A percentile compares a stretch with the other conserved stretches of the same genome.
Conservation (phyloP, 2,797 vertebrate genomes). For the Lacerta bilineata region DNA sequence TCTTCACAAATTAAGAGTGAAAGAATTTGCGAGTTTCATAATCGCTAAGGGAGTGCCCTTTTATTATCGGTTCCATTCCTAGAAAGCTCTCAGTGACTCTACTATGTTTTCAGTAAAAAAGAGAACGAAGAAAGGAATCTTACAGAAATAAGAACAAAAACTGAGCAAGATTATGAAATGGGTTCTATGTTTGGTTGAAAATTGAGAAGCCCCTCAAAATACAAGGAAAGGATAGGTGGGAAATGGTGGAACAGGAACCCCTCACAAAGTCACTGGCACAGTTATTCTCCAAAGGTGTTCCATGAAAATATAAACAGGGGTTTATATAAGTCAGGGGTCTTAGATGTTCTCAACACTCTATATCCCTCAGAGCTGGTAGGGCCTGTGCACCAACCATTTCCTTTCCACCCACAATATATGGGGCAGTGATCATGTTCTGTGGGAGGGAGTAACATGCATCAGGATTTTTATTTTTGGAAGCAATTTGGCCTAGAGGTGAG, state of each 20-base stretch:
- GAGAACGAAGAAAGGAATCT: not conserved
- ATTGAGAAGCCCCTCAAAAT: not conserved
- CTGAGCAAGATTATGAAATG: not conserved
- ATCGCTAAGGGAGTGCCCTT: not conserved
- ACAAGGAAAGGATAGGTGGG: not conserved
- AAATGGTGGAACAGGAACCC: not conserved
- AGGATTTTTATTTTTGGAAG: slow-evolving; percentile 1
- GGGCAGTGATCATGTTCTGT: not conserved
- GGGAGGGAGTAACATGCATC: not conserved
- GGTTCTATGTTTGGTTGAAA: not conserved
- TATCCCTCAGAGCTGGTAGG: not conserved
- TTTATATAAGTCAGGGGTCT: not conserved
- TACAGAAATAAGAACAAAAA: not conserved
- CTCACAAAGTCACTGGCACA: not conserved
- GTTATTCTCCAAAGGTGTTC: not conserved
- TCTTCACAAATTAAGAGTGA: slow-evolving; percentile 8
- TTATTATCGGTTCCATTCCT: not conserved
- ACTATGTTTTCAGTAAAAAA: not conserved
- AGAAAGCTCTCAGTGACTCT: not conserved
- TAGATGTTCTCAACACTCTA: not conserved
- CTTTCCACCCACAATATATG: not conserved
- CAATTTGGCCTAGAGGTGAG: not conserved
- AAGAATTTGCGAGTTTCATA: not conserved
- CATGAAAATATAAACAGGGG: not conserved
- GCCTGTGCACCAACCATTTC: not conserved